A percentile compares a stretch with the other conserved stretches of the same genome.
Conservation (phyloP, 2,113 vertebrate genomes). For the Pomatorhinus ruficollis region DNA sequence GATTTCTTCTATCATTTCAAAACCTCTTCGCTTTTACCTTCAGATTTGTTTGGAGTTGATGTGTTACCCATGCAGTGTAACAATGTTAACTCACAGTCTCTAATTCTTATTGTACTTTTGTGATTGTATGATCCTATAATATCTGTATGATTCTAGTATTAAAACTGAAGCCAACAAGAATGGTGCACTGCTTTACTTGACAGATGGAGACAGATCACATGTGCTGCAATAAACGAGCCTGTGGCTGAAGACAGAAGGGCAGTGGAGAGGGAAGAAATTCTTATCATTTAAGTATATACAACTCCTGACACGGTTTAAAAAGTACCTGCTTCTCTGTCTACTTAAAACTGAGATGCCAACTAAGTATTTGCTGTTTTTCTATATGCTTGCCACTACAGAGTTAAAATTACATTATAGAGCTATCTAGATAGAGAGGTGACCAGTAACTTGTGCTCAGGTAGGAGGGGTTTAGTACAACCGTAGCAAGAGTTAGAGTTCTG, state of each 20-base stretch:
- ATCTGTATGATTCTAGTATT: neutral
- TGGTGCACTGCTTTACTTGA: neutral
- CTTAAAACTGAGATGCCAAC: neutral
- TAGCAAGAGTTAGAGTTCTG: neutral
- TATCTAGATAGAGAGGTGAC: fast-evolving
- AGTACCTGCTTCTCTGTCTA: fast-evolving
- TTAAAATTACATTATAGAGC: neutral
- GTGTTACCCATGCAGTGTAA: neutral
- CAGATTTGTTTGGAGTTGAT: neutral
- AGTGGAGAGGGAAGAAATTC: neutral
- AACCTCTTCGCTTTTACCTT: neutral
- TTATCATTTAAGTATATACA: neutral
- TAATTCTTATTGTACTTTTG: neutral
- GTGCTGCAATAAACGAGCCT: fast-evolving
- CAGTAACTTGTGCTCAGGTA: neutral
- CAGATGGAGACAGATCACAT: neutral
- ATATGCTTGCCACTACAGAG: neutral
- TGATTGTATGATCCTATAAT: neutral
- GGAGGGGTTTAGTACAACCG: neutral
- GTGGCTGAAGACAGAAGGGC: neutral
- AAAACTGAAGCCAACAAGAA: neutral
- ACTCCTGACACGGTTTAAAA: neutral
- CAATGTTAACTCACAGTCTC: fast-evolving
- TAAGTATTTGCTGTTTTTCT: neutral
- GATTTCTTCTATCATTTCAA: neutral